A percentile compares a stretch with the other conserved stretches of the same genome.
phyloP scores from a whole-genome alignment of 2,888 invertebrate genomes.

The Tanypteryx hageni region DNA sequence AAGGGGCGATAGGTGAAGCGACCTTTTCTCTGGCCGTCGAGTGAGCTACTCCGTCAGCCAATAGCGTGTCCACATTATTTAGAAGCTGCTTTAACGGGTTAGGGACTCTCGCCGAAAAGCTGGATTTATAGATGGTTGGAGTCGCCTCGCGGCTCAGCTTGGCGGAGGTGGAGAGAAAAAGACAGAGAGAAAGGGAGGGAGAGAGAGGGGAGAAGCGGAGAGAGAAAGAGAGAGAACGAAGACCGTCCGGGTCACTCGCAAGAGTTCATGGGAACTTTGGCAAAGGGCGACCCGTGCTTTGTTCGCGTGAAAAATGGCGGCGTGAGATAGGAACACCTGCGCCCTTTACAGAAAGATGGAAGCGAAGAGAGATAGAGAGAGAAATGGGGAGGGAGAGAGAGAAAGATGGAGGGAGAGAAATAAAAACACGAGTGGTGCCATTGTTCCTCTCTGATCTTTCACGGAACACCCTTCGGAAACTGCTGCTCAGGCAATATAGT shows the following conservation, averaged over 20 bases:
- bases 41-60: not conserved
- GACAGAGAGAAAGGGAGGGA: not conserved
- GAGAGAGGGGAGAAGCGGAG: not conserved
- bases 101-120: constrained; percentile 48
- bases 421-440: not conserved
- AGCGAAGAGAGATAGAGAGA: not conserved
- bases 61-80: constrained; percentile 51
- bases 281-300: not conserved
- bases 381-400: not conserved
- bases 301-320: not conserved
- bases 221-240: not conserved
- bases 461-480: too few species aligned
- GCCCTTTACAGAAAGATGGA: not conserved
- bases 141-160: not conserved
- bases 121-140: constrained; percentile 42
- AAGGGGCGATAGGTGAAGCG: too few species aligned
- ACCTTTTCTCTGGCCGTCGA: too few species aligned
- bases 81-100: constrained; percentile 51
- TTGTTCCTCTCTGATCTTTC: too few species aligned
- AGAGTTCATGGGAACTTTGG: not conserved
- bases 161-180: not conserved
- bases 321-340: not conserved
- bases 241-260: not conserved
- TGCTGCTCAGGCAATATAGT: too few species aligned
- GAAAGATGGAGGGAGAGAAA: not conserved